phyloP scores from a whole-genome alignment of 2,113 vertebrate species.

The Sisor rabdophorus region DNA sequence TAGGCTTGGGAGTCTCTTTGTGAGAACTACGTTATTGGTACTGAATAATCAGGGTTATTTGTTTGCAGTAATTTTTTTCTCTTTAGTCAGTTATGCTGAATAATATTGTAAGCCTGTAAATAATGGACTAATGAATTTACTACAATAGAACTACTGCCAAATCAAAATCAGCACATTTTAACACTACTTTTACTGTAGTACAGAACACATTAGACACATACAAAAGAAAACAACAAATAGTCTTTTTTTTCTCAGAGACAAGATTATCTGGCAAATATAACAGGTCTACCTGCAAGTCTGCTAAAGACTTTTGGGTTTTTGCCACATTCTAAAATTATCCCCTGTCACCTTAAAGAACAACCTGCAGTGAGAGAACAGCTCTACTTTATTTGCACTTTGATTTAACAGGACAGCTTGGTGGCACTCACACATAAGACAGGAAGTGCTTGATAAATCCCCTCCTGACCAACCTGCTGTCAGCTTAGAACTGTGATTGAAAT shows the following conservation, averaged over 20 bases:
- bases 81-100: background rate
- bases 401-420: conserved; percentile 44
- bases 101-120: background rate
- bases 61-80: background rate
- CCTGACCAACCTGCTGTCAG: background rate
- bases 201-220: background rate
- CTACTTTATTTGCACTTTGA: conserved; percentile 21
- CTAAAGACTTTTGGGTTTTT: conserved; percentile 9
- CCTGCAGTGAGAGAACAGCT: conserved; percentile 6
- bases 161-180: background rate
- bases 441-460: conserved; percentile 27
- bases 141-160: background rate
- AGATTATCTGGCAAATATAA: conserved; percentile 1
- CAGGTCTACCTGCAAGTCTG: conserved; percentile 16
- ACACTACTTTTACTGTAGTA: background rate
- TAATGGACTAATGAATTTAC: background rate
- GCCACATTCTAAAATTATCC: conserved; percentile 32
- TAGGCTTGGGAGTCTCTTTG: too few species aligned
- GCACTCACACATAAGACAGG: conserved; percentile 33
- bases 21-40: too few species aligned
- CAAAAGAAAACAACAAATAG: background rate
- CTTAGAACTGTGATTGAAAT: conserved; percentile 20
- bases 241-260: background rate
- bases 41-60: background rate
- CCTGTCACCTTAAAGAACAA: conserved; percentile 6